Evolutionary conservation across 2,113 vertebrate species (phyloP).

Genomic region (Andinoacara biseriatus): DNA sequence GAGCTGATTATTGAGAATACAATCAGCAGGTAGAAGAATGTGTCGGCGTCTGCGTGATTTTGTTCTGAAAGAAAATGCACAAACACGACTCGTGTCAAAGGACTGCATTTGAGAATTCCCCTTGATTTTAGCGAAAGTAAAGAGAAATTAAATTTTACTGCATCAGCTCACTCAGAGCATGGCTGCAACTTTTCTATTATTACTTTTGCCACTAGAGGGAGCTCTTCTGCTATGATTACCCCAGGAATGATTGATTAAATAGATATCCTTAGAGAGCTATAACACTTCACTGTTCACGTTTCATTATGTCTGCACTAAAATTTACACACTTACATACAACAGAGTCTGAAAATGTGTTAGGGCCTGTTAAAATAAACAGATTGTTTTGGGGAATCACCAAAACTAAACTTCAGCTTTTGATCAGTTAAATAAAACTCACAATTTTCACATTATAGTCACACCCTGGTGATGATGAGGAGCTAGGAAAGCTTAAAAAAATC

Average conservation of each 20-base stretch:
- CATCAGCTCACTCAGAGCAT: background rate
- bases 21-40: constrained; percentile 97
- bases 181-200: background rate
- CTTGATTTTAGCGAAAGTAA: background rate
- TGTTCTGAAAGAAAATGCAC: constrained; percentile 81
- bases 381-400: background rate
- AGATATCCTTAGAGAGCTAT: background rate
- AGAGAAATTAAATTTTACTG: background rate
- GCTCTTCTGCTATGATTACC: constrained; percentile 25
- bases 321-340: background rate
- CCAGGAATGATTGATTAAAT: background rate
- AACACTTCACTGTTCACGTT: background rate
- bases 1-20: constrained; percentile 91
- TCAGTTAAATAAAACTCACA: too few relatives aligned
- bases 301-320: background rate
- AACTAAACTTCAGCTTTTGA: background rate
- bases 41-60: constrained; percentile 85
- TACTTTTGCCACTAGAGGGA: constrained; percentile 71
- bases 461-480: too few relatives aligned
- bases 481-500: background rate
- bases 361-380: background rate
- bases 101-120: fast-evolving
- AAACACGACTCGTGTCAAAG: background rate
- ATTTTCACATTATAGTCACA: too few relatives aligned
- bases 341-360: background rate